phyloP scores from a whole-genome alignment of 2,888 invertebrate genomes.

The Argyra leucocephala region DNA sequence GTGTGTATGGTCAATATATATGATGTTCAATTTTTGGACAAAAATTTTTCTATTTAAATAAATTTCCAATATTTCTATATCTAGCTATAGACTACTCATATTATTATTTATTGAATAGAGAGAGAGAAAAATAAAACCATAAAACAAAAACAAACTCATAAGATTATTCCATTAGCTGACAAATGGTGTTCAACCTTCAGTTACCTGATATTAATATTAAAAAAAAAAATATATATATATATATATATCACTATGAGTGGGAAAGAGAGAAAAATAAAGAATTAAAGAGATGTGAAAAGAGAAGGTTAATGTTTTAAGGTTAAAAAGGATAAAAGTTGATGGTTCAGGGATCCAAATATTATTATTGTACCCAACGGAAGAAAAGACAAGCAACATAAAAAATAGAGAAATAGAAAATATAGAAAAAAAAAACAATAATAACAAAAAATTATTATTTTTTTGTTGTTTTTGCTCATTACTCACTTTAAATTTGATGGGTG shows the following conservation, averaged over 20 bases:
- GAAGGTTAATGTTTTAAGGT: background rate
- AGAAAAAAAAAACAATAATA: no score
- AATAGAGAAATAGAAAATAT: no score
- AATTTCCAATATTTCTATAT: no score
- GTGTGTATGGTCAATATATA: background rate
- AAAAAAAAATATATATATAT: background rate
- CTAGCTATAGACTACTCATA: no score
- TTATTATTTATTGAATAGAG: no score
- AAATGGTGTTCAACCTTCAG: background rate
- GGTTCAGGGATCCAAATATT: conserved; percentile 4
- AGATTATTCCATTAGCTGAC: conserved; percentile 1
- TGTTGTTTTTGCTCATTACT: background rate
- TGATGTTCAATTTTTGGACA: background rate
- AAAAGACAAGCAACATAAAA: background rate
- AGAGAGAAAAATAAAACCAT: no score
- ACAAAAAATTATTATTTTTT: no score
- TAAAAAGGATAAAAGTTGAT: conserved; percentile 6
- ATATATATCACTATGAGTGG: background rate
- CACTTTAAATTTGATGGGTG: background rate
- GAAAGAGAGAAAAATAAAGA: background rate
- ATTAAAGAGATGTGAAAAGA: background rate
- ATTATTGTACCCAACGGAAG: conserved; percentile 1
- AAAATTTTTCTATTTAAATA: background rate
- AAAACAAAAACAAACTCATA: background rate
- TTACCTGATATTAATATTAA: background rate